Base-by-base conservation (phyloP, 2,888 invertebrate species). In the Colletes collaris region DNA sequence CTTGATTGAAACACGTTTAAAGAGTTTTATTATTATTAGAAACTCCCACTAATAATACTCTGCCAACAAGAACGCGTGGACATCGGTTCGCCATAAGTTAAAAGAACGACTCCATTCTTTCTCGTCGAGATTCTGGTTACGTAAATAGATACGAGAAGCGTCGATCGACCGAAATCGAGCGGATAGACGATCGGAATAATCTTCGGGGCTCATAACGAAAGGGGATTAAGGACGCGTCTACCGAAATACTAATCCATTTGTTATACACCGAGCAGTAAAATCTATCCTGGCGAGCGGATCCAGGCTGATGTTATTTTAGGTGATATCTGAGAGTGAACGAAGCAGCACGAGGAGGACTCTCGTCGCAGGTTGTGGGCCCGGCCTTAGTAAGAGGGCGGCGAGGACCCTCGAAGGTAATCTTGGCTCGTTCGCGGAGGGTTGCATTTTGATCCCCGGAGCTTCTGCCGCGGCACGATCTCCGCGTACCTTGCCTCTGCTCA, bases 381-480 rank as follows among this genome's bases (percentile, higher is more conserved):
- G 83, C 64, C 76, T 78, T 79, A 81, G 86, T 68, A 78, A 79
- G 75, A 79, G 85, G 82, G 79, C 79, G 85, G 78, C 64, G 66
- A 89, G 88, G 87, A 86, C 88, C 91, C 90, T 91, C 88, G 87
- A 89, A 90, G 89, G 91, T 91, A 92, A 92, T 91, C 91, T 91
- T 88, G 84, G 86, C 87, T 87, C 87, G 89, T 84, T 86, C 88
- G 87, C 84, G 83, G 88, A 86, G 86, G 86, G 86, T 83, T 87
- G 86, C 89, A 88, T 87, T 91, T 90, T 92, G 92, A 92, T 92
- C 92, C 92, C 88, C 86, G 84, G 85, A 86, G 91, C 90, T 89
- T 90, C 89, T 87, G 88, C 85, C 84, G 70, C 76, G 90, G 92
- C 92, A 92, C 92, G 92, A 89, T 89, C 89, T 83, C 88, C 83